Evolutionary conservation across 2,797 vertebrate species (phyloP), one percentile per base, ranked within the genome.

Genomic region (Acanthornis magna): DNA sequence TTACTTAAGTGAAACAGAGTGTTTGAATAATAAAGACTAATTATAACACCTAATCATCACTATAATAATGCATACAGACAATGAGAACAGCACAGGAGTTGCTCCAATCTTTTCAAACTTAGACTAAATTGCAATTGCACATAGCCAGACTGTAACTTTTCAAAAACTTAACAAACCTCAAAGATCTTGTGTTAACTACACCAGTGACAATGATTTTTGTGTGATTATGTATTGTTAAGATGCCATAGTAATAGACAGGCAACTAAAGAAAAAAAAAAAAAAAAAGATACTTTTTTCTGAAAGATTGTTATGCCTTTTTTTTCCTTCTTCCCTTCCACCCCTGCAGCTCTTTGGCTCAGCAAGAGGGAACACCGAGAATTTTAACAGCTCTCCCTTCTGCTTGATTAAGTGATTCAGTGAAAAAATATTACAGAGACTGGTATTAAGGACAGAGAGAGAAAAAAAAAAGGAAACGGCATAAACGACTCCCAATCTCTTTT

Each of bases 371-470:
- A 97, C 98, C 99, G 96, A 98, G 99, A 97, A 99, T 99, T 98
- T 98, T 99, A 97, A 98, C 99, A 94, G 98, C 98, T 93, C 98
- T 99, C 96, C 98, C 99, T 95, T 99, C 99, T 40, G 99, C 99
- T 98, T 99, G 99, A 99, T 98, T 98, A 97, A 97, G 97, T 97
- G 96, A 88, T 96, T 93, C 85, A 97, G 93, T 92, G 95, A 89
- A 92, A 96, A 95, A 95, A 83, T 88, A 96, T 95, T 93, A 75
- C 96, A 97, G 81, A 97, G 97, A 97, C 98, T 95, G 93, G 60
- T 96, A 92, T 90, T 94, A 97, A 97, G 95, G 96, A 97, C 97
- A 96, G 60, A 71, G 34, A 25, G 40, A 92, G 89, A 89, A 96
- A 66, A 68, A 76, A 76, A 78, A 96, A 85, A 60, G 80, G 88